phyloP scores from a whole-genome alignment of 2,113 vertebrate genomes.

The Lycocorax pyrrhopterus region DNA sequence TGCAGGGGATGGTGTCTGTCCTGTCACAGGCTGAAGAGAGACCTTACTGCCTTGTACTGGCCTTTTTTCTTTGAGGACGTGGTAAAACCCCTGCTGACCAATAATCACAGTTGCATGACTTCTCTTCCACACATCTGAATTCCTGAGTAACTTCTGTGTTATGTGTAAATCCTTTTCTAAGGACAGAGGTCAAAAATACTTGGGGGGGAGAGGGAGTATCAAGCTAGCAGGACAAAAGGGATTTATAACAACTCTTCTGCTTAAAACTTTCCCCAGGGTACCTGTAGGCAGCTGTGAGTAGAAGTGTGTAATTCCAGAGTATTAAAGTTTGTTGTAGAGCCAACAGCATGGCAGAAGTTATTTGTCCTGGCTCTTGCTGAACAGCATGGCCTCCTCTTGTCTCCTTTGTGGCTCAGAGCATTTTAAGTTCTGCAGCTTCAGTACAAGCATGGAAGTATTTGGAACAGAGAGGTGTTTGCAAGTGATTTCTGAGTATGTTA shows the following conservation, averaged over 20 bases:
- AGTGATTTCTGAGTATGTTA: background rate
- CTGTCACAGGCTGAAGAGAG: background rate
- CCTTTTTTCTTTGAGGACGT: background rate
- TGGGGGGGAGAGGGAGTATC: background rate
- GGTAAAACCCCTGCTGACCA: background rate
- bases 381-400: background rate
- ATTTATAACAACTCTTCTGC: background rate
- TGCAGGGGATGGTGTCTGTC: background rate
- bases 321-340: constrained; percentile 41
- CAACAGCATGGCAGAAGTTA: background rate
- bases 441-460: background rate
- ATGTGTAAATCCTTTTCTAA: background rate
- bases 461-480: background rate
- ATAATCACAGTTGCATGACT: background rate
- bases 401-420: background rate
- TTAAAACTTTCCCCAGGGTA: background rate
- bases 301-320: background rate
- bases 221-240: background rate
- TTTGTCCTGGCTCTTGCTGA: background rate
- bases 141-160: background rate
- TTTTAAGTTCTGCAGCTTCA: background rate
- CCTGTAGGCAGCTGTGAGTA: background rate
- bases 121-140: background rate
- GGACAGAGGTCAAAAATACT: background rate
- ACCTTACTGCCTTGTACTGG: background rate